Conservation (phyloP, 2,113 vertebrate genomes). For the Chloropsis cyanopogon region DNA sequence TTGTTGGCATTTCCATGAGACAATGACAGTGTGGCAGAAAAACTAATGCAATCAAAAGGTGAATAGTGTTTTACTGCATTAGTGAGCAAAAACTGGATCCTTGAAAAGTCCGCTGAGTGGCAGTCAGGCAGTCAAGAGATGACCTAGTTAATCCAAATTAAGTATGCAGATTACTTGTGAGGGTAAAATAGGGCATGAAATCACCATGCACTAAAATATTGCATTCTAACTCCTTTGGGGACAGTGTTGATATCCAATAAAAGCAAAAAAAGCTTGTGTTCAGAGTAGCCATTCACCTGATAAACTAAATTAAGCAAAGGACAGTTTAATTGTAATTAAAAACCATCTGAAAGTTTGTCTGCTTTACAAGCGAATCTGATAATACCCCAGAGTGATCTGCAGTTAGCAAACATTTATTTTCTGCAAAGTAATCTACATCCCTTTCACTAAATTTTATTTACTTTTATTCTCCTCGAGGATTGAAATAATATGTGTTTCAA, state of each 20-base stretch:
- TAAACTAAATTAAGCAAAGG: neutral
- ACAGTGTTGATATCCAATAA: neutral
- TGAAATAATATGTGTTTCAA: rapidly evolving
- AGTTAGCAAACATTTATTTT: neutral
- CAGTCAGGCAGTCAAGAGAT: neutral
- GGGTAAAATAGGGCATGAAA: neutral
- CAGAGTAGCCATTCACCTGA: neutral
- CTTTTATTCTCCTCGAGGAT: neutral
- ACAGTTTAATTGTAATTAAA: neutral
- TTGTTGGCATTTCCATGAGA: neutral
- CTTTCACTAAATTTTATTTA: neutral
- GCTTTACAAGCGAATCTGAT: neutral
- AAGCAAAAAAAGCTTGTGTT: neutral
- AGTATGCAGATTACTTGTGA: neutral
- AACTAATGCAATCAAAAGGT: neutral
- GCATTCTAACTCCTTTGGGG: neutral
- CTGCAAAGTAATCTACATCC: neutral
- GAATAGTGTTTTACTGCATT: neutral
- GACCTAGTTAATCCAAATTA: neutral
- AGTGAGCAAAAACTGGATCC: neutral
- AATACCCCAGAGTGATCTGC: neutral
- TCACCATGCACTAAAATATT: neutral
- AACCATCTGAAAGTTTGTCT: neutral
- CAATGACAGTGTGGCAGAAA: neutral
- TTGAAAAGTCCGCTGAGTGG: neutral